phyloP scores from a whole-genome alignment of 2,113 vertebrate genomes.

The Bathybates hornii region DNA sequence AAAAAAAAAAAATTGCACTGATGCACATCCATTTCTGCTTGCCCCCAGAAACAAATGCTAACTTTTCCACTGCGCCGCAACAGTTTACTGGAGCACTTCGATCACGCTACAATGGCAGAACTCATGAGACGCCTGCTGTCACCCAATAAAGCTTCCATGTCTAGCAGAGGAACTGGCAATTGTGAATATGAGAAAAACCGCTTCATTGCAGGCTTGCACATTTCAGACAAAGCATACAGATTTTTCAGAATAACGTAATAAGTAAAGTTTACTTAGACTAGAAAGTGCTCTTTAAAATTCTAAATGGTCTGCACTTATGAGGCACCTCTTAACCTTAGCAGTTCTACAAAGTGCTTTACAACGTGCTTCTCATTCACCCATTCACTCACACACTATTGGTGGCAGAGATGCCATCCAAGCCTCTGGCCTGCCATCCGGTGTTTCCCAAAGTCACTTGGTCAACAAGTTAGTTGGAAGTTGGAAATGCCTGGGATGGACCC shows the following conservation, averaged over 20 bases:
- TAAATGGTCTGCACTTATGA: background rate
- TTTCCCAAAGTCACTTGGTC: background rate
- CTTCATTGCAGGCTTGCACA: background rate
- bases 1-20: background rate
- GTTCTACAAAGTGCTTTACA: background rate
- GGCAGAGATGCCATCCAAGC: background rate
- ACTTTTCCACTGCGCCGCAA: constrained; percentile 48
- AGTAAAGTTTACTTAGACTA: background rate
- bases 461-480: background rate
- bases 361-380: background rate
- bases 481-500: background rate
- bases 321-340: background rate
- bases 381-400: background rate
- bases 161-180: constrained; percentile 8
- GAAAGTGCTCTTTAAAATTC: background rate
- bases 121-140: background rate
- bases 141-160: background rate
- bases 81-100: constrained; percentile 22
- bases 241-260: background rate
- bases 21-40: constrained; percentile 21
- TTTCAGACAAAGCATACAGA: background rate
- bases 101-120: constrained; percentile 2
- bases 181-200: background rate
- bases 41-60: constrained; percentile 32
- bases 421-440: background rate